These are phyloP conservation scores for Cecidostiba fungosa DNA, from an alignment of 2,888 invertebrate genomes.

Conservation along the genomic window DNA sequence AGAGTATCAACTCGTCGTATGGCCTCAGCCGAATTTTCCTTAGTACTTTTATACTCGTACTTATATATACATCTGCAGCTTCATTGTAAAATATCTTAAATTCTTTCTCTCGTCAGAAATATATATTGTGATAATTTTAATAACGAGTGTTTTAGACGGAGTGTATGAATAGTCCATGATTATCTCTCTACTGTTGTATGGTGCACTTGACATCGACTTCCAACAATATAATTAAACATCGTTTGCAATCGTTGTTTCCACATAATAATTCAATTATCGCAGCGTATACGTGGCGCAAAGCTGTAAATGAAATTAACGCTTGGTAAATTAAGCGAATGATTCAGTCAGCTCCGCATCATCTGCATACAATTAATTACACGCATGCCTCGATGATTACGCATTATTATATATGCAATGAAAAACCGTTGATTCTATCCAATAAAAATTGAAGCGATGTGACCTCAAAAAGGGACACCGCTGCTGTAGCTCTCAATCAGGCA, in stretches of 20 bases:
- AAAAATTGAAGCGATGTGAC: too few relatives aligned
- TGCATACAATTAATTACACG: neutral
- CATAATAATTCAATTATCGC: neutral
- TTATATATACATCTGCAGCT: neutral
- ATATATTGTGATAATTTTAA: slow-evolving; percentile 34
- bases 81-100: slow-evolving; percentile 1
- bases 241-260: neutral
- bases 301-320: neutral
- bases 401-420: too few relatives aligned
- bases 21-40: neutral
- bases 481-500: neutral
- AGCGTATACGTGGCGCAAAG: neutral
- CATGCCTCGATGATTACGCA: too few relatives aligned
- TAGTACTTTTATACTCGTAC: neutral
- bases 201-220: neutral
- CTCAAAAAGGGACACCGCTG: neutral
- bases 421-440: too few relatives aligned
- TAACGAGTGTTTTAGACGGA: slow-evolving; percentile 7
- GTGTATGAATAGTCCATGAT: neutral
- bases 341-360: too few relatives aligned
- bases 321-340: too few relatives aligned
- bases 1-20: slow-evolving; percentile 18
- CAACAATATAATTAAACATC: neutral
- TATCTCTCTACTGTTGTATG: neutral
- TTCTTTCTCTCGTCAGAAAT: neutral